Conservation (phyloP, 2,797 vertebrate genomes). For the Enteromius mattozi region DNA sequence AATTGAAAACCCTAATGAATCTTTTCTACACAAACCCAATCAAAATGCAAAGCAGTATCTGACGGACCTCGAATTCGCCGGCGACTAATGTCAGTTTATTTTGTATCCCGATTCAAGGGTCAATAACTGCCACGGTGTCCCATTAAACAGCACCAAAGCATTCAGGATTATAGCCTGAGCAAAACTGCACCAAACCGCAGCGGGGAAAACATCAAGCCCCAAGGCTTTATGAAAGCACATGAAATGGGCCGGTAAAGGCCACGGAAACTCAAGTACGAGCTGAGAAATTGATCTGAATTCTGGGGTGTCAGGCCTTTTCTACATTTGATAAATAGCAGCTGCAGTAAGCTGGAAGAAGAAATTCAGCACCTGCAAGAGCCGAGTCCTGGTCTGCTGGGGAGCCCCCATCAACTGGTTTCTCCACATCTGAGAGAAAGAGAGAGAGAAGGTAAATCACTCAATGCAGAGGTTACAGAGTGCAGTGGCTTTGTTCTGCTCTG, state of each 20-base stretch:
- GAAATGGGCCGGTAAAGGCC: conserved; percentile 35
- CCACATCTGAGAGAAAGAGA: conserved; percentile 55
- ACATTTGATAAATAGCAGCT: conserved; percentile 51
- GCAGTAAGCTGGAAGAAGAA: conserved; percentile 52
- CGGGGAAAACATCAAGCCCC: conserved; percentile 32
- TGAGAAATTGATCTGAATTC: conserved; percentile 58
- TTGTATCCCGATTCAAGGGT: conserved; percentile 30
- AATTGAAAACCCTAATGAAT: conserved; percentile 47
- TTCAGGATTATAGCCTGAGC: conserved; percentile 32
- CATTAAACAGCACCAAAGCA: conserved; percentile 27
- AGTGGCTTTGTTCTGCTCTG: conserved; percentile 53
- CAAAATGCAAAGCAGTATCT: conserved; percentile 50
- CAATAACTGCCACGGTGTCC: conserved; percentile 46
- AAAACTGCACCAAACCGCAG: conserved; percentile 35
- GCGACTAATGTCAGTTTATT: conserved; percentile 45
- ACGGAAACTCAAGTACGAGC: conserved; percentile 49
- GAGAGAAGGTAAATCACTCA: conserved; percentile 12
- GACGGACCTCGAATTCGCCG: conserved; percentile 1
- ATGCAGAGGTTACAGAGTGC: conserved; percentile 13
- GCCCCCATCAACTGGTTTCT: conserved; percentile 30
- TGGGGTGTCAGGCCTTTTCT: conserved; percentile 51
- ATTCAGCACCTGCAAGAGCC: conserved; percentile 63
- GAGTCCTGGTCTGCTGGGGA: conserved; percentile 48
- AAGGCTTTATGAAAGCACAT: conserved; percentile 37
- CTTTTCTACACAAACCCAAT: conserved; percentile 43